These are phyloP conservation scores for Narcine bancroftii DNA, from an alignment of 2,113 vertebrate species.

Conservation along the genomic window DNA sequence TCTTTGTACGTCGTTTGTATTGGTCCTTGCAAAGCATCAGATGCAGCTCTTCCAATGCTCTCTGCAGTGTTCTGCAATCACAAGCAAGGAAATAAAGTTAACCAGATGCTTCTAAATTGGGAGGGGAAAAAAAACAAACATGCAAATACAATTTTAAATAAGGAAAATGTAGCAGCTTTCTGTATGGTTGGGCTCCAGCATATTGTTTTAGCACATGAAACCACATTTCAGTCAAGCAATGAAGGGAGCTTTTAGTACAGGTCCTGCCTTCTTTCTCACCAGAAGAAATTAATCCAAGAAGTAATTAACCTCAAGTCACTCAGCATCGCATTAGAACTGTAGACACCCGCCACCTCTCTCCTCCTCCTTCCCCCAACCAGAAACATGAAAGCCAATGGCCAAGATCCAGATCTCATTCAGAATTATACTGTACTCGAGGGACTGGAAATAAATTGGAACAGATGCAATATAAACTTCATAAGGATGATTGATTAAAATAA, in stretches of 20 bases:
- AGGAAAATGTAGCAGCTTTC: background rate
- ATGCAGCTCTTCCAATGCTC: constrained; percentile 76
- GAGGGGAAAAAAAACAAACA: background rate
- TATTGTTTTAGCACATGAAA: background rate
- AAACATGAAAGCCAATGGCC: background rate
- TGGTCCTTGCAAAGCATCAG: constrained; percentile 82
- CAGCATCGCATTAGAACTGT: background rate
- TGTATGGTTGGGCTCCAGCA: background rate
- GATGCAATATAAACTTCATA: background rate
- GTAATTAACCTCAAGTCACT: background rate
- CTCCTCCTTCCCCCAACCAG: background rate
- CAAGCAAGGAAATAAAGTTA: background rate
- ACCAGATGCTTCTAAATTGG: background rate
- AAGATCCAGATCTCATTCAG: background rate
- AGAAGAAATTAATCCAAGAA: background rate
- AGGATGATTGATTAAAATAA: background rate
- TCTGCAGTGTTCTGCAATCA: constrained; percentile 75
- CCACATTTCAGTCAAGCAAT: background rate
- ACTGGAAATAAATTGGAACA: background rate
- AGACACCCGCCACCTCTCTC: too few species aligned
- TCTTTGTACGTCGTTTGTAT: constrained; percentile 89
- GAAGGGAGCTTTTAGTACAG: background rate
- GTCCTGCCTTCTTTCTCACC: background rate
- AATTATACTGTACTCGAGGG: background rate
- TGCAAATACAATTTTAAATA: background rate